Evolutionary conservation across 2,797 vertebrate genomes (phyloP).

Genomic region (Bradypodion pumilum): DNA sequence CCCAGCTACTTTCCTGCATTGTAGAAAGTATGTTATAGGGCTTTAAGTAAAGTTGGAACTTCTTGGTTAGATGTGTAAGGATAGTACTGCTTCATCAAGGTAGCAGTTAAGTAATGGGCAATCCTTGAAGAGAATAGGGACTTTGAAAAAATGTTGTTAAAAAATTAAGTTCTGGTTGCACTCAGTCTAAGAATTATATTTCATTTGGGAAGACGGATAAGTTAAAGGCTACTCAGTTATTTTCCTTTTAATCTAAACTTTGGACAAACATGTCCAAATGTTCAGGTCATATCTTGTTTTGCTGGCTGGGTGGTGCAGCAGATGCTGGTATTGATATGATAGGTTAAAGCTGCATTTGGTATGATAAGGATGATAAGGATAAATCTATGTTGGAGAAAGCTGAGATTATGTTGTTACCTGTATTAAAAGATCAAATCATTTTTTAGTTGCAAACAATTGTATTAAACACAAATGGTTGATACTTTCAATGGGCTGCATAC

Average conservation of each 20-base stretch:
- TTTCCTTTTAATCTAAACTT: no score
- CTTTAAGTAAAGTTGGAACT: no score
- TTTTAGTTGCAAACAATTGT: conserved; percentile 12
- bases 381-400: not conserved
- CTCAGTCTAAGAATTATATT: no score
- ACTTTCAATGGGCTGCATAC: not conserved
- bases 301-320: not conserved
- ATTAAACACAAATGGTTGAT: conserved; percentile 1
- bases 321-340: not conserved
- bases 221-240: not conserved
- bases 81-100: no score
- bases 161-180: no score
- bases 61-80: no score
- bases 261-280: not conserved
- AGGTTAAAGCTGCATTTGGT: conserved; percentile 30
- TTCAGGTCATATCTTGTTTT: conserved; percentile 30
- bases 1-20: no score
- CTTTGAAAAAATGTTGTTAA: no score
- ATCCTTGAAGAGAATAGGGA: no score
- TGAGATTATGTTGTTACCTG: not conserved
- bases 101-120: no score
- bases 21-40: no score
- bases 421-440: conserved; percentile 10
- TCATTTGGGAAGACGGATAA: no score
- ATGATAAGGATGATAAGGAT: not conserved